These are phyloP conservation scores for Sthenelais limicola DNA, from an alignment of 2,888 invertebrate species.

Conservation along the genomic window DNA sequence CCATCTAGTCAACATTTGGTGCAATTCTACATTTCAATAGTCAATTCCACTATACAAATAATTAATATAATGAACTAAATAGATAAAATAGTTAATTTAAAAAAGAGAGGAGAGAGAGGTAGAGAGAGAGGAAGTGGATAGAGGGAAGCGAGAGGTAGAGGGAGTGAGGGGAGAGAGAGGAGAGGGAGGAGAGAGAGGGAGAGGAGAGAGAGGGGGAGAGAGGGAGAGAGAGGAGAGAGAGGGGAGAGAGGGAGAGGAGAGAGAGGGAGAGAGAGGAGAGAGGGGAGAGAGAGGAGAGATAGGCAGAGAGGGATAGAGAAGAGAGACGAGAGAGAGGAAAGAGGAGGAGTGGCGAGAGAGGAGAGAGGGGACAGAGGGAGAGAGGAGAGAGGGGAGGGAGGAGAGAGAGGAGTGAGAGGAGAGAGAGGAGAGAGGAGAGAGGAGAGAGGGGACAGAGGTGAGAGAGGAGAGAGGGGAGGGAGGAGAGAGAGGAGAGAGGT, in stretches of 20 bases:
- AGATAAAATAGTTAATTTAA: no score
- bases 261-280: neutral
- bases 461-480: neutral
- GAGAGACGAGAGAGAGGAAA: neutral
- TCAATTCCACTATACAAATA: no score
- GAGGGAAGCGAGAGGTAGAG: neutral
- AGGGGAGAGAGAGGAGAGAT: neutral
- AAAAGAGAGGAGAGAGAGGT: no score
- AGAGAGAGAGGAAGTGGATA: neutral
- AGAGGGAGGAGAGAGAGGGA: neutral
- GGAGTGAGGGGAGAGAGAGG: neutral
- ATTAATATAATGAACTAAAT: no score
- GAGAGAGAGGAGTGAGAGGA: neutral
- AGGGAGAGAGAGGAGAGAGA: neutral
- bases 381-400: no score
- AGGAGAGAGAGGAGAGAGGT: neutral
- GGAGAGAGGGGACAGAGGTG: neutral
- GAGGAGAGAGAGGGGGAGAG: neutral
- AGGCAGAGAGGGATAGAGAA: neutral
- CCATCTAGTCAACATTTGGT: no score
- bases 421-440: neutral
- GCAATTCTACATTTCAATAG: no score
- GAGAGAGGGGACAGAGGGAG: no score
- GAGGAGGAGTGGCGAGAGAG: neutral
- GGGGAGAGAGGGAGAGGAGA: neutral